Evolutionary conservation across 1,140 invertebrate species (phyloP).

Genomic region (Bombus consobrinus): DNA sequence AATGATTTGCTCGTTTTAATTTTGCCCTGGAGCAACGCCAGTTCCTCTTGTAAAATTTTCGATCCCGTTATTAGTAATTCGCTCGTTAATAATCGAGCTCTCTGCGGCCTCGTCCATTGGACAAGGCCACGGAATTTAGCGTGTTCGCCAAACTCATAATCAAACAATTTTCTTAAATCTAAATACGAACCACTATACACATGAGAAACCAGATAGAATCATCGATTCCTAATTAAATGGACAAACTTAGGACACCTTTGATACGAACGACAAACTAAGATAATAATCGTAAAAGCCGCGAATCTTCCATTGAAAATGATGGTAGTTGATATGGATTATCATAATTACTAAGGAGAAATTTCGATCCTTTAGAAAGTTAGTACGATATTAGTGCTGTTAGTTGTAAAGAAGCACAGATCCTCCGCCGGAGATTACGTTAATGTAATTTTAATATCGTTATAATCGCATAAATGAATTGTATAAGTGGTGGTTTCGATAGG

Average conservation of each 20-base stretch:
- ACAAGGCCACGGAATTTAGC: constrained; percentile 29
- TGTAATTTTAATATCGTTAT: constrained; percentile 18
- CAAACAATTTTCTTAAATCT: neutral
- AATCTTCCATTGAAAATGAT: neutral
- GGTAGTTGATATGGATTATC: neutral
- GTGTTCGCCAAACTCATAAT: constrained; percentile 16
- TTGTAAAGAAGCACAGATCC: neutral
- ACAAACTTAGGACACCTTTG: too few relatives aligned
- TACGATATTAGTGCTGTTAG: neutral
- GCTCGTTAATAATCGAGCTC: constrained; percentile 35
- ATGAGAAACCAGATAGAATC: too few relatives aligned
- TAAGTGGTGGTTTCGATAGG: neutral
- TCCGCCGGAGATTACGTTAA: neutral
- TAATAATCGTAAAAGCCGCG: neutral
- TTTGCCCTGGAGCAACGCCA: constrained; percentile 38
- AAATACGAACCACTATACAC: neutral
- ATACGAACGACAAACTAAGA: neutral
- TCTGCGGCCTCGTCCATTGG: neutral
- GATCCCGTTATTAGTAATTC: constrained; percentile 41
- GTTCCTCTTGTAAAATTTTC: constrained; percentile 36
- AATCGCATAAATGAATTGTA: constrained; percentile 5
- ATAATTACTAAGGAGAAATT: constrained; percentile 5
- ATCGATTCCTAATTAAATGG: neutral
- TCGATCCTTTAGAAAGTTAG: constrained; percentile 8
- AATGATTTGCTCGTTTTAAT: constrained; percentile 41